Evolutionary conservation across 2,888 invertebrate genomes (phyloP).

Genomic region (Hypolimnas misippus): DNA sequence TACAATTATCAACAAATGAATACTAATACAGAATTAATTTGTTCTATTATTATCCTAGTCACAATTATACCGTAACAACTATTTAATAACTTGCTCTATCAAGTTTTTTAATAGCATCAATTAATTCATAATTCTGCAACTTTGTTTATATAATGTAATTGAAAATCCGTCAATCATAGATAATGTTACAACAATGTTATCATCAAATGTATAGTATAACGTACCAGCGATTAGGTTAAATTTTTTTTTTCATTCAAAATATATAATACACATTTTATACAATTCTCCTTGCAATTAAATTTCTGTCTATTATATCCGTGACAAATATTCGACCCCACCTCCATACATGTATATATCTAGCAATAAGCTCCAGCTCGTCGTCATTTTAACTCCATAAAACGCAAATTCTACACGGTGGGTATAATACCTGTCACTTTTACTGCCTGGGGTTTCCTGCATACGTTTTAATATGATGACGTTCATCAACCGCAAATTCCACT

Average conservation of each 20-base stretch:
- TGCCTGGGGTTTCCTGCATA: constrained; percentile 38
- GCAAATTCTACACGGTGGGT: neutral
- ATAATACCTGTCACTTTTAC: constrained; percentile 27
- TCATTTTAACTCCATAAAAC: neutral
- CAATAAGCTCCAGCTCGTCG: neutral
- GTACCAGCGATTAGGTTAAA: no score
- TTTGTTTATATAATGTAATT: no score
- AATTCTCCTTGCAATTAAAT: no score
- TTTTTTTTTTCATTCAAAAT: no score
- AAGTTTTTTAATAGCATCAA: neutral
- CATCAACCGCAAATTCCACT: constrained; percentile 65
- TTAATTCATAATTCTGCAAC: neutral
- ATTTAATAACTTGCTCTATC: neutral
- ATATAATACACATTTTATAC: no score
- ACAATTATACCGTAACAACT: neutral
- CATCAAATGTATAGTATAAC: no score
- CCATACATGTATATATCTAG: neutral
- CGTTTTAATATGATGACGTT: constrained; percentile 59
- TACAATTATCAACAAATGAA: neutral
- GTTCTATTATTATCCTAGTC: neutral
- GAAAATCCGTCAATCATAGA: no score
- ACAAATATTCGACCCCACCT: no score
- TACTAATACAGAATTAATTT: neutral
- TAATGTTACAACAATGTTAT: no score
- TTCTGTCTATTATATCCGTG: no score